Percentiles rank a stretch among this genome's conserved stretches.
These are phyloP conservation scores for Umimayanthus chanpuru DNA, from an alignment of 92 coral and sea anemone species.

Conservation along the genomic window DNA sequence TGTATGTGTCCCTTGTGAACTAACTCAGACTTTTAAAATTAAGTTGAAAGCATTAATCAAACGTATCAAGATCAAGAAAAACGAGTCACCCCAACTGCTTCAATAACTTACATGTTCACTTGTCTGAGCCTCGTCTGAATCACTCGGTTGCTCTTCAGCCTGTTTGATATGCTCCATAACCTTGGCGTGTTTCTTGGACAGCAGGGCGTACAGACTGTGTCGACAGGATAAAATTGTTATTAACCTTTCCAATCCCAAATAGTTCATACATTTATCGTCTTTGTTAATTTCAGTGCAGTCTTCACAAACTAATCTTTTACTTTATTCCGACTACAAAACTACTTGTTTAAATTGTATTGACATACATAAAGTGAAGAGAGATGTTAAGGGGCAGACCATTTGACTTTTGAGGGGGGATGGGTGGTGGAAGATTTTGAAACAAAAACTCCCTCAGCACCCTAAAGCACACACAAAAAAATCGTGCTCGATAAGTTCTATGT, in stretches of 20 bases:
- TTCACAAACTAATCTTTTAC: too few species aligned
- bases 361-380: too few species aligned
- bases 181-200: slow-evolving; percentile 94
- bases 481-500: too few species aligned
- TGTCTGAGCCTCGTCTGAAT: slow-evolving; percentile 36
- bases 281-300: too few species aligned
- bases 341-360: too few species aligned
- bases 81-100: neutral
- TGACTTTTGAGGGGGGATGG: too few species aligned
- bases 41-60: neutral
- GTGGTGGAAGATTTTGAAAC: too few species aligned
- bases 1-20: too few species aligned
- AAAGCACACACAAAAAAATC: too few species aligned
- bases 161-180: slow-evolving; percentile 88
- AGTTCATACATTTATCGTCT: neutral
- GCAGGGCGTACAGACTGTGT: slow-evolving; percentile 83
- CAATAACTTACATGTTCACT: slow-evolving; percentile 41
- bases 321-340: too few species aligned
- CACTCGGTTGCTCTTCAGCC: slow-evolving; percentile 49
- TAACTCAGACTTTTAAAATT: neutral
- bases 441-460: too few species aligned
- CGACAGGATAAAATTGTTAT: neutral
- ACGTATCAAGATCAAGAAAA: neutral
- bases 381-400: too few species aligned
- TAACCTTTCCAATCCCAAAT: neutral